Conservation (phyloP, 2,888 invertebrate species). For the Pyrrhosoma nymphula region DNA sequence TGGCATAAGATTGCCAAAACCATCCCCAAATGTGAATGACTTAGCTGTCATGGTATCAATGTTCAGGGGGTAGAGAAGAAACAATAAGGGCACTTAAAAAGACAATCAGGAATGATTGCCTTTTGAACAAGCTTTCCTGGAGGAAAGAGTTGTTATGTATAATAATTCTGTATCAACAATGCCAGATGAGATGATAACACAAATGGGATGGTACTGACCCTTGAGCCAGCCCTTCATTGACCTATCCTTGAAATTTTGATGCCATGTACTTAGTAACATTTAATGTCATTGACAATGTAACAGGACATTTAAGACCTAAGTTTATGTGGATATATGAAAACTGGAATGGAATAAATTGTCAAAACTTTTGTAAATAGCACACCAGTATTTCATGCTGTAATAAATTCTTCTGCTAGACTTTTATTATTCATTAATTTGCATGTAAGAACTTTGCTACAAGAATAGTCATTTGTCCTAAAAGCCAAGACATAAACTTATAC, state of each 20-base stretch:
- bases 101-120: no score
- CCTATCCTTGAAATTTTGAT: neutral
- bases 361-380: conserved; percentile 56
- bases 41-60: no score
- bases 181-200: neutral
- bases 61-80: no score
- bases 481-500: no score
- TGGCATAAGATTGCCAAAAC: neutral
- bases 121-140: neutral
- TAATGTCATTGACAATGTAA: neutral
- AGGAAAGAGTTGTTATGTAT: neutral
- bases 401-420: conserved; percentile 37
- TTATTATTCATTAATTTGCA: neutral
- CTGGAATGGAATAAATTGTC: conserved; percentile 19
- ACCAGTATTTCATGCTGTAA: conserved; percentile 37
- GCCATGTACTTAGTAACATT: neutral
- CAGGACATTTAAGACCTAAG: neutral
- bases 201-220: neutral
- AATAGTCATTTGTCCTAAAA: no score
- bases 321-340: neutral
- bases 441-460: neutral
- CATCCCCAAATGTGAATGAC: neutral
- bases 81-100: no score
- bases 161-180: neutral
- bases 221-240: neutral